Conservation (phyloP, 2,797 vertebrate genomes). For the Orestias chungarensis region DNA sequence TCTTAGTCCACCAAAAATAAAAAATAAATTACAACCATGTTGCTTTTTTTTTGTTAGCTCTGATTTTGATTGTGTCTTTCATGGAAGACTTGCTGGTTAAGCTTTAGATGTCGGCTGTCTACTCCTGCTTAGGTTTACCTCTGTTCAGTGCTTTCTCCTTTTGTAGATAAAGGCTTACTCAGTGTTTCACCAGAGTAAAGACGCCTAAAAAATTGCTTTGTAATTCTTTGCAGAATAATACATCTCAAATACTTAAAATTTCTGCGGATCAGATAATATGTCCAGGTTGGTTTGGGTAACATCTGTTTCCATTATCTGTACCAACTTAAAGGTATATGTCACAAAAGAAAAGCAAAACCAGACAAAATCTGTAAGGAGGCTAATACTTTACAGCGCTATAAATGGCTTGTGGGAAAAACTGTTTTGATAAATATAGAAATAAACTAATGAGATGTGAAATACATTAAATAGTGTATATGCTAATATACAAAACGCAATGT, state of each 20-base stretch:
- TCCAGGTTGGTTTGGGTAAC: neutral
- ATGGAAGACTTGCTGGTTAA: neutral
- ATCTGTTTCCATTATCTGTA: no score
- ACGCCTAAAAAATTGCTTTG: neutral
- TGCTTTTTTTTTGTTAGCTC: neutral
- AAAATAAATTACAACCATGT: no score
- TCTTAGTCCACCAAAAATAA: neutral
- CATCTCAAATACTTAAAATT: neutral
- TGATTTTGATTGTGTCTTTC: neutral
- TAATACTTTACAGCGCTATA: slow-evolving; percentile 43
- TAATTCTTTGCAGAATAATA: neutral
- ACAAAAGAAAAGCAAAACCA: neutral
- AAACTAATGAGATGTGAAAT: slow-evolving; percentile 74
- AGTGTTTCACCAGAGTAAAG: neutral
- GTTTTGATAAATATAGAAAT: slow-evolving; percentile 49
- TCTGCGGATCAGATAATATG: neutral
- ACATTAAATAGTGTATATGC: slow-evolving; percentile 78
- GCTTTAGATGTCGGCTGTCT: neutral
- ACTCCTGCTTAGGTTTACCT: neutral
- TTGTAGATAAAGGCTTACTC: neutral
- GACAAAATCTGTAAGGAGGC: neutral
- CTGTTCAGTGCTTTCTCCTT: neutral
- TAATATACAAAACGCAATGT: slow-evolving; percentile 81
- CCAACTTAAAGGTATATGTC: no score
- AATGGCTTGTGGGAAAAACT: slow-evolving; percentile 68